phyloP scores from a whole-genome alignment of 2,797 vertebrate genomes.

The Linurgus olivaceus region DNA sequence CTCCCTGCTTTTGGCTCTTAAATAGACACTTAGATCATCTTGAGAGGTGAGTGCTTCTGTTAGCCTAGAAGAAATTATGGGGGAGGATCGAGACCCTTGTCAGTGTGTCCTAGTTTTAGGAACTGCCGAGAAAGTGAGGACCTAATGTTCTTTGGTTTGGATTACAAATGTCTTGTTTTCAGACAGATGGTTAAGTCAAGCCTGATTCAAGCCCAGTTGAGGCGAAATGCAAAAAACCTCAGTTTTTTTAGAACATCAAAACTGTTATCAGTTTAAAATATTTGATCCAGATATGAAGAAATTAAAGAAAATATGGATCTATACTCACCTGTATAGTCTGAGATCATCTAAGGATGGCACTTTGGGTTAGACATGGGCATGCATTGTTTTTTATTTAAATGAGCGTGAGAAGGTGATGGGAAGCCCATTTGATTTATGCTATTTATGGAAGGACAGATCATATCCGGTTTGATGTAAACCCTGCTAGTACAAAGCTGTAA shows the following conservation, averaged over 20 bases:
- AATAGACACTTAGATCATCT: neutral
- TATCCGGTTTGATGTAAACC: neutral
- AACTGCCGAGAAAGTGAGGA: neutral
- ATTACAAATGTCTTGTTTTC: neutral
- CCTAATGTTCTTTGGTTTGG: neutral
- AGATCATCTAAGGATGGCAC: neutral
- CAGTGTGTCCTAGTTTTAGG: neutral
- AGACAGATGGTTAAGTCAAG: neutral
- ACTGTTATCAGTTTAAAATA: neutral
- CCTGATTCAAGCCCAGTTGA: neutral
- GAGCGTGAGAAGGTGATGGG: rapidly evolving
- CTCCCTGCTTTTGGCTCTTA: neutral
- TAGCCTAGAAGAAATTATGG: neutral
- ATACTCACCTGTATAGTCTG: neutral
- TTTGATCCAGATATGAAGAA: neutral
- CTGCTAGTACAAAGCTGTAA: neutral
- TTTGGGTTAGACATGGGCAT: neutral
- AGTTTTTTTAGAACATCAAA: neutral
- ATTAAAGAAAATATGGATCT: neutral
- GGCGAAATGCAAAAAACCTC: neutral
- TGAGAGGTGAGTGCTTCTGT: neutral
- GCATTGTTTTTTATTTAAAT: neutral
- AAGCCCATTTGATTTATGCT: neutral
- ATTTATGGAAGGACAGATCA: neutral
- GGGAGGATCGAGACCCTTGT: neutral